A percentile compares a stretch with the other conserved stretches of the same genome.
Evolutionary conservation across 2,888 invertebrate species (phyloP).

Genomic region (Pollenia amentaria): DNA sequence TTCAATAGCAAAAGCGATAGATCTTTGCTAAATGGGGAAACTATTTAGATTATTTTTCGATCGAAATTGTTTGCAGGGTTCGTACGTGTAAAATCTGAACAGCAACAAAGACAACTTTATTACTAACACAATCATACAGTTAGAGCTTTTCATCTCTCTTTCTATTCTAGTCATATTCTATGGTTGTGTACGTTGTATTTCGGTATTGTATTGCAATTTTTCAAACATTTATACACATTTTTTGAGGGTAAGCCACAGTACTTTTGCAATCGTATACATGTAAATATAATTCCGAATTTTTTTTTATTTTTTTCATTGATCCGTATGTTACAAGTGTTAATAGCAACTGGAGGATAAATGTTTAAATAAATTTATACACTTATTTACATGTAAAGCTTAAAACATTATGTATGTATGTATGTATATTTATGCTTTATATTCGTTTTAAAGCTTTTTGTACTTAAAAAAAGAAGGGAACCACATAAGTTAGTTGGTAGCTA

Average conservation of each 20-base stretch:
- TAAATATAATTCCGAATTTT: not conserved
- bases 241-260: not conserved
- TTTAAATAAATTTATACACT: constrained; percentile 19
- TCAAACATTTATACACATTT: constrained; percentile 13
- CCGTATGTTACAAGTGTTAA: constrained; percentile 70
- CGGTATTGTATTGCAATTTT: constrained; percentile 42
- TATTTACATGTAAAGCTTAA: not conserved
- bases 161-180: not conserved
- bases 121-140: too few relatives aligned
- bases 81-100: too few relatives aligned
- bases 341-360: constrained; percentile 60
- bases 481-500: too few relatives aligned
- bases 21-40: too few relatives aligned
- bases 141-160: too few relatives aligned
- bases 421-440: too few relatives aligned
- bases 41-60: too few relatives aligned
- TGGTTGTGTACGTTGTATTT: not conserved
- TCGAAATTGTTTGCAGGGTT: too few relatives aligned
- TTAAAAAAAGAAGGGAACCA: too few relatives aligned
- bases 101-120: too few relatives aligned
- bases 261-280: not conserved
- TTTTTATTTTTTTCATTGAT: constrained; percentile 12
- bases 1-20: too few relatives aligned
- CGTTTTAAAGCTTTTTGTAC: too few relatives aligned
- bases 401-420: not conserved